phyloP scores from a whole-genome alignment of 2,113 vertebrate species.

The Blennius ocellaris region DNA sequence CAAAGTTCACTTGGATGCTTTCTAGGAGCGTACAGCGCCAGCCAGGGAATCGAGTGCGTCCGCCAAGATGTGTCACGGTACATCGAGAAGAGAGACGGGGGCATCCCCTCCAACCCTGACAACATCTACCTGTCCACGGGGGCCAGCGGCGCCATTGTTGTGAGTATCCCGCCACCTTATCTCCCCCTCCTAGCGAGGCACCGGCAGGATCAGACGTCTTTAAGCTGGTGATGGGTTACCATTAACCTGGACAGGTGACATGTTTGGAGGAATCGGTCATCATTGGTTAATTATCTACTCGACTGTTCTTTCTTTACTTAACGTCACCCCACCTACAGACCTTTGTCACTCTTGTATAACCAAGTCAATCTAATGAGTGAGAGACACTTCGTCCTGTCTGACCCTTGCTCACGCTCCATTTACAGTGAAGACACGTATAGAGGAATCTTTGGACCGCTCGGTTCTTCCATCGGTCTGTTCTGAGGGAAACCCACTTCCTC shows the following conservation, averaged over 20 bases:
- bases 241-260: background rate
- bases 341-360: slow-evolving; percentile 38
- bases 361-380: slow-evolving; percentile 9
- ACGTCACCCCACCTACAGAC: slow-evolving; percentile 23
- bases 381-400: background rate
- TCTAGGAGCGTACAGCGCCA: slow-evolving; percentile 89
- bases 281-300: slow-evolving; percentile 60
- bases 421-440: too few species aligned
- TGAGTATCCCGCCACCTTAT: slow-evolving; percentile 36
- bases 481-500: too few species aligned
- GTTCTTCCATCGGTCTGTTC: too few species aligned
- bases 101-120: slow-evolving; percentile 82
- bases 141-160: slow-evolving; percentile 91
- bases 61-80: slow-evolving; percentile 87
- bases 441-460: too few species aligned
- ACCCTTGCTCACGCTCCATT: background rate
- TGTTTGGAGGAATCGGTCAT: background rate
- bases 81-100: slow-evolving; percentile 88
- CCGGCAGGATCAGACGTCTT: background rate
- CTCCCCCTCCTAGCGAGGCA: background rate
- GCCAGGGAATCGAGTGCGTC: slow-evolving; percentile 87
- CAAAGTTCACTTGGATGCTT: slow-evolving; percentile 39
- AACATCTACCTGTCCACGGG: slow-evolving; percentile 90
- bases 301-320: slow-evolving; percentile 43
- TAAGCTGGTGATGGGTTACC: background rate